phyloP scores from a whole-genome alignment of 2,888 invertebrate species.

The Monoplex corrugatus region DNA sequence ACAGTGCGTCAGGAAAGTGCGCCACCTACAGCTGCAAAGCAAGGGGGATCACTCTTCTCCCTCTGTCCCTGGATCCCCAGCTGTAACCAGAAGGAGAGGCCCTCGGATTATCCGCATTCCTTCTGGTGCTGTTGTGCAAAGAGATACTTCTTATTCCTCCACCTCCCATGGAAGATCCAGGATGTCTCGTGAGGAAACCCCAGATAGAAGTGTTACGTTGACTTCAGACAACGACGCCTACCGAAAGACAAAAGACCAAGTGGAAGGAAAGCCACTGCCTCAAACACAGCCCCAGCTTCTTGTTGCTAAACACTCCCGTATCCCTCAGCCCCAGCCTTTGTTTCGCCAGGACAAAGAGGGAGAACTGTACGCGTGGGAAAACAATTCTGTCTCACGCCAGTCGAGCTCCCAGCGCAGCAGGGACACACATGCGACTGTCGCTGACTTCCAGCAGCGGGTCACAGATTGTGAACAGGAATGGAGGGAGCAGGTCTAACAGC shows the following conservation, averaged over 20 bases:
- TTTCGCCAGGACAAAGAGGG: neutral
- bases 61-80: neutral
- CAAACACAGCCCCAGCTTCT: neutral
- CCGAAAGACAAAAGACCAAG: neutral
- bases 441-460: neutral
- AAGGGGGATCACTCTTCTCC: neutral
- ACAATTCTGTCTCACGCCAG: neutral
- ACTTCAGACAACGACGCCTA: neutral
- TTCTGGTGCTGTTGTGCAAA: neutral
- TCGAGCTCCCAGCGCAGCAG: conserved; percentile 20
- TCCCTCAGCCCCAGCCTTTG: neutral
- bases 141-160: neutral
- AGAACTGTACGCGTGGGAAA: conserved; percentile 12
- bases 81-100: neutral
- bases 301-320: neutral
- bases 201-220: neutral
- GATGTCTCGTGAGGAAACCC: neutral
- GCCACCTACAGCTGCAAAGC: conserved; percentile 58
- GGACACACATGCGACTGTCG: neutral
- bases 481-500: neutral
- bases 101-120: conserved; percentile 24
- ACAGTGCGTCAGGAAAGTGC: conserved; percentile 64
- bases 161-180: neutral
- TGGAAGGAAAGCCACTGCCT: neutral
- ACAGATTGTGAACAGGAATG: neutral